These are phyloP conservation scores for Castor canadensis DNA, from an alignment of 2,113 vertebrate genomes.

Conservation along the genomic window DNA sequence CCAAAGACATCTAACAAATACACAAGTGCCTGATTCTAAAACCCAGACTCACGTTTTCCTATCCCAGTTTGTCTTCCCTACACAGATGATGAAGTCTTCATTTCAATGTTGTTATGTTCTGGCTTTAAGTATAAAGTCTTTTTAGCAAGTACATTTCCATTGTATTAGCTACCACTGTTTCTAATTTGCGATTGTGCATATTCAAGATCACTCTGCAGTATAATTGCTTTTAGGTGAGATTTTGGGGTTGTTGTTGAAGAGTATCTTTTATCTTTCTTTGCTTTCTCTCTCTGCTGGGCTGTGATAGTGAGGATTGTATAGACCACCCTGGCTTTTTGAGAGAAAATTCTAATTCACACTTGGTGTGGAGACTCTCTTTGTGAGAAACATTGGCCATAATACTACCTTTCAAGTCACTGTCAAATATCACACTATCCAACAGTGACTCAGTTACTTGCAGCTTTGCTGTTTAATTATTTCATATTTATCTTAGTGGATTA, in stretches of 20 bases:
- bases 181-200: neutral
- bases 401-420: neutral
- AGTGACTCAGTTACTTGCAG: neutral
- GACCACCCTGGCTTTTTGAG: neutral
- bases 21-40: neutral
- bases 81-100: neutral
- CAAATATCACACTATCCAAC: neutral
- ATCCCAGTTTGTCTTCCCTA: neutral
- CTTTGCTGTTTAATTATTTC: constrained; percentile 1
- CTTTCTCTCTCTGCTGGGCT: neutral
- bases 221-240: neutral
- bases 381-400: neutral
- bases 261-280: neutral
- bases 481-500: neutral
- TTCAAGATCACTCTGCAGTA: neutral
- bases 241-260: neutral
- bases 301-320: constrained; percentile 10
- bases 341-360: constrained; percentile 32
- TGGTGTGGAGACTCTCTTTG: neutral
- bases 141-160: neutral
- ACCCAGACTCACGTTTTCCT: neutral
- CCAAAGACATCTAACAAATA: neutral
- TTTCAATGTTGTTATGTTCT: neutral
- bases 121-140: neutral
- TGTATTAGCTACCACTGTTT: neutral